These are phyloP conservation scores for Brachirus orientalis DNA, from an alignment of 2,113 vertebrate species.

Conservation along the genomic window DNA sequence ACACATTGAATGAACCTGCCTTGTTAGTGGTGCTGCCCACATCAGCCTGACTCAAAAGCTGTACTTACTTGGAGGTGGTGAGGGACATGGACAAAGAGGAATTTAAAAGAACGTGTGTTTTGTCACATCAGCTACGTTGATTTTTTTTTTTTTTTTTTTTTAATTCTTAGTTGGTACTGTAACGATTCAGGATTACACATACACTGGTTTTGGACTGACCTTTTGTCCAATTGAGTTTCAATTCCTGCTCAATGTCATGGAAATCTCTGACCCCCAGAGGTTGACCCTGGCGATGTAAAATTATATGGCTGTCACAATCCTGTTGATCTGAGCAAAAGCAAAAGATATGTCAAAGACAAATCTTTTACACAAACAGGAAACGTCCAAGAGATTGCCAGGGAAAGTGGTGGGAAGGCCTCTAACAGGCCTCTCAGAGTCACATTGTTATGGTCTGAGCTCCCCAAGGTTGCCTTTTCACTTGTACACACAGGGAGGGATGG, in stretches of 20 bases:
- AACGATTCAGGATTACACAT: background rate
- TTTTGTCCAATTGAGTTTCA: slow-evolving; percentile 27
- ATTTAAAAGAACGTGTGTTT: slow-evolving; percentile 4
- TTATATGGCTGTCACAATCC: slow-evolving; percentile 32
- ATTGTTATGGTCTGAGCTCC: slow-evolving; percentile 69
- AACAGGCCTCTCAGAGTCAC: slow-evolving; percentile 43
- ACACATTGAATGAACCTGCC: slow-evolving; percentile 48
- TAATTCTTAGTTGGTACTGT: background rate
- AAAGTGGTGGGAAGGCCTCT: slow-evolving; percentile 60
- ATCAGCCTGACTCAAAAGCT: slow-evolving; percentile 29
- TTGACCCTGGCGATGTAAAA: slow-evolving; percentile 42
- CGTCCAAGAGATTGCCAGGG: slow-evolving; percentile 36
- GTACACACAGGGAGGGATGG: slow-evolving; percentile 59
- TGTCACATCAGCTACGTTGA: background rate
- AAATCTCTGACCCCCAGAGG: slow-evolving; percentile 59
- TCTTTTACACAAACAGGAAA: slow-evolving; percentile 79
- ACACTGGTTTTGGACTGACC: slow-evolving; percentile 12
- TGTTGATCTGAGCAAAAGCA: slow-evolving; percentile 42
- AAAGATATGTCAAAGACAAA: slow-evolving; percentile 70
- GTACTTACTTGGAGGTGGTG: slow-evolving; percentile 19
- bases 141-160: background rate
- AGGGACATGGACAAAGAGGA: slow-evolving; percentile 3
- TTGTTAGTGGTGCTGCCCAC: slow-evolving; percentile 41
- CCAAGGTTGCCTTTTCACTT: slow-evolving; percentile 68
- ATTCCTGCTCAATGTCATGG: slow-evolving; percentile 49